Conservation (phyloP, 2,113 vertebrate genomes). For the Myrmophylax atrothorax region DNA sequence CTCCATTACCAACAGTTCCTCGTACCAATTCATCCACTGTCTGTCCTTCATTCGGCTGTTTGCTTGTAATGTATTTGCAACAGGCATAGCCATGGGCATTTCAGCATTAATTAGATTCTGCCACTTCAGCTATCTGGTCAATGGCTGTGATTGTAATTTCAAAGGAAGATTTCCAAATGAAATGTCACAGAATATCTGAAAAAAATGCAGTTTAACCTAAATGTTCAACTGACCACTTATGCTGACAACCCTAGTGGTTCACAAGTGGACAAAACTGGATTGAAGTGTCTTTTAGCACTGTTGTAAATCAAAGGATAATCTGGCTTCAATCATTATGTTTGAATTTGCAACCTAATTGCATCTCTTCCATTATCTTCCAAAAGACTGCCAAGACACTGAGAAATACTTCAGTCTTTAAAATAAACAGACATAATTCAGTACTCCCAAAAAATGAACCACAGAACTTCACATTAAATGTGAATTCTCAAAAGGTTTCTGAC, state of each 20-base stretch:
- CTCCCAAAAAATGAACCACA: background rate
- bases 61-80: constrained; percentile 22
- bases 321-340: constrained; percentile 61
- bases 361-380: constrained; percentile 64
- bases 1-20: constrained; percentile 9
- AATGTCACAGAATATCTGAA: constrained; percentile 55
- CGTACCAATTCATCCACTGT: background rate
- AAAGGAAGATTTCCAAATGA: constrained; percentile 61
- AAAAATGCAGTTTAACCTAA: constrained; percentile 62
- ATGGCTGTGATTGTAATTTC: constrained; percentile 47
- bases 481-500: constrained; percentile 16
- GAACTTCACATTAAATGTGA: background rate
- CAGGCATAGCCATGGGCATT: background rate
- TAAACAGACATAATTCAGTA: background rate
- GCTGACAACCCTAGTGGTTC: constrained; percentile 69
- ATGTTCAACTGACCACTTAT: constrained; percentile 61
- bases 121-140: constrained; percentile 49
- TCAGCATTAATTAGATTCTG: constrained; percentile 64
- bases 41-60: background rate
- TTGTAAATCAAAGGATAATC: constrained; percentile 69
- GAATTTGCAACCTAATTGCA: constrained; percentile 69
- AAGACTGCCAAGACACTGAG: constrained; percentile 13
- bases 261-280: constrained; percentile 58
- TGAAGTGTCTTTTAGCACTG: constrained; percentile 57
- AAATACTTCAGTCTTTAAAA: constrained; percentile 3